Evolutionary conservation across 2,888 invertebrate species (phyloP).

Genomic region (Brachylomia viminalis): DNA sequence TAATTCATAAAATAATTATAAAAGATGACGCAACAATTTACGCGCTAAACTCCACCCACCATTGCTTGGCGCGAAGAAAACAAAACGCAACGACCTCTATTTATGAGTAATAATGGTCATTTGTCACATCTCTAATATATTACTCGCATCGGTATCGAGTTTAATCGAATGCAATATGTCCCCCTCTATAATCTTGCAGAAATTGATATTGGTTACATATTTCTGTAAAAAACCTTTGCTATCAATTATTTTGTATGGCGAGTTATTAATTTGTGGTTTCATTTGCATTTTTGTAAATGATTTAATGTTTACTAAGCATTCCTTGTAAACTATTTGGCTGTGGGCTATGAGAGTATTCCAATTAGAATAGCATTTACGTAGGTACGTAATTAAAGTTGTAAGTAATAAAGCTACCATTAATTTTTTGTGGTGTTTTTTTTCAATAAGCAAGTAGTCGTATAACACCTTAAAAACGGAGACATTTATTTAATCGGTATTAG

Average conservation of each 20-base stretch:
- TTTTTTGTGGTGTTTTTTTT: not conserved
- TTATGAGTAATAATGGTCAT: conserved; percentile 78
- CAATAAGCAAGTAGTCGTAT: not conserved
- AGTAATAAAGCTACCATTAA: not conserved
- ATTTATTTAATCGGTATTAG: not conserved
- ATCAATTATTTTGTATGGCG: conserved; percentile 38
- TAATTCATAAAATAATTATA: conserved; percentile 48
- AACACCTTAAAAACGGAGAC: not conserved
- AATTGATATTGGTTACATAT: conserved; percentile 52
- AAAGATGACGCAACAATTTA: conserved; percentile 50
- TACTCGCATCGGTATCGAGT: conserved; percentile 65
- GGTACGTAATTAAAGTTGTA: not conserved
- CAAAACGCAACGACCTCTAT: conserved; percentile 72
- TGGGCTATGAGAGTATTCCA: not conserved
- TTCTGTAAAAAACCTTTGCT: conserved; percentile 28
- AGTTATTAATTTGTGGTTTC: conserved; percentile 32
- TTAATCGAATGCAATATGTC: conserved; percentile 73
- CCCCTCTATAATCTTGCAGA: conserved; percentile 38
- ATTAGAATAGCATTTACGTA: conserved; percentile 6
- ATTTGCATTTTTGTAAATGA: conserved; percentile 32
- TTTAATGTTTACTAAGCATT: conserved; percentile 30
- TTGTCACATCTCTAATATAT: conserved; percentile 75
- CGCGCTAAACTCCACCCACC: conserved; percentile 66
- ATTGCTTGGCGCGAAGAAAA: conserved; percentile 64
- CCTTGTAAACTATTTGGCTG: conserved; percentile 6